A percentile compares a stretch with the other conserved stretches of the same genome.
Conservation (phyloP, 2,113 vertebrate genomes). For the Psilopsiagon aymara region DNA sequence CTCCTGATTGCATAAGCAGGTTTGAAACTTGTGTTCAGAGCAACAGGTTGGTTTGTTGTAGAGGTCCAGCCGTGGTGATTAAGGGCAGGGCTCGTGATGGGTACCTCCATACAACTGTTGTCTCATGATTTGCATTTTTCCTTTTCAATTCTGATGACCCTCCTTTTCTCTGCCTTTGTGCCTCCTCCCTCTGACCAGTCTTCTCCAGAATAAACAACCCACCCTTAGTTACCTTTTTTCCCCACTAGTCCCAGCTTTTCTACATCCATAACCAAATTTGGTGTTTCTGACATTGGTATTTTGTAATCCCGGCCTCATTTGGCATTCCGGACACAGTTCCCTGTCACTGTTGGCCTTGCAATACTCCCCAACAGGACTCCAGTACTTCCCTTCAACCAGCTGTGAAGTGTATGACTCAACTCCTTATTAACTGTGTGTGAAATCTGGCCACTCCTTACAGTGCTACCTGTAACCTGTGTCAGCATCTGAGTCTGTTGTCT, state of each 20-base stretch:
- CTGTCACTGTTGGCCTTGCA: background rate
- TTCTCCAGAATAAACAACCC: background rate
- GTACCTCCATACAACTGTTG: accelerated
- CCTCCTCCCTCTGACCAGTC: background rate
- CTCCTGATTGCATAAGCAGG: background rate
- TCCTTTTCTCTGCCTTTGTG: background rate
- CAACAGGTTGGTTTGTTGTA: background rate
- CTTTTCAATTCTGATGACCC: background rate
- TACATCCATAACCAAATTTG: background rate
- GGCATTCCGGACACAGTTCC: background rate
- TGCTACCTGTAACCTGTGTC: background rate
- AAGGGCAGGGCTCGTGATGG: background rate
- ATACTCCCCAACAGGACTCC: accelerated
- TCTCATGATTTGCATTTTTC: no score
- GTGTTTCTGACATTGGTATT: background rate
- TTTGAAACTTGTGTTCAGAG: background rate
- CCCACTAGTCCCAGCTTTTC: background rate
- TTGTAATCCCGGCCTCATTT: background rate
- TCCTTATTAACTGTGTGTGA: accelerated
- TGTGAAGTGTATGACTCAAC: background rate
- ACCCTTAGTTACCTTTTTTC: accelerated
- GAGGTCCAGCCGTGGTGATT: background rate
- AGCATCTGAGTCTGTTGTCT: background rate
- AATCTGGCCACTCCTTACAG: background rate
- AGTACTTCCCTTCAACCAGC: background rate